A percentile compares a stretch with the other conserved stretches of the same genome.
These are phyloP conservation scores for Galago senegalensis DNA, from an alignment of 2,797 vertebrate genomes.

Conservation along the genomic window DNA sequence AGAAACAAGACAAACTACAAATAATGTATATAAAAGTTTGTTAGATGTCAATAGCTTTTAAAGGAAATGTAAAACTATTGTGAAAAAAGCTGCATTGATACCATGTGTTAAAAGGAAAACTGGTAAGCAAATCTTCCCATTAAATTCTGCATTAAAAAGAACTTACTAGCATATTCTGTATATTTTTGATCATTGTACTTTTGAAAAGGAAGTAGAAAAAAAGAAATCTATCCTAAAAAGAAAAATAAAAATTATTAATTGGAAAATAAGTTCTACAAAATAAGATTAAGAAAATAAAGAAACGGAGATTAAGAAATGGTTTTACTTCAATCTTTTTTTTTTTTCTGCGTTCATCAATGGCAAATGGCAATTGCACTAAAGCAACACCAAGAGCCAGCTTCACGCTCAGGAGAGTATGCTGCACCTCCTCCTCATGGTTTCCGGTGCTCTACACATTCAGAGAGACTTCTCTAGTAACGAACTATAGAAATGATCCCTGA, in stretches of 20 bases:
- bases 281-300: slow-evolving; percentile 29
- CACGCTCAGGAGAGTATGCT: no score
- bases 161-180: not conserved
- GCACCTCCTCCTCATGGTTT: no score
- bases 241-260: slow-evolving; percentile 36
- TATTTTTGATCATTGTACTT: slow-evolving; percentile 40
- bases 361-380: no score
- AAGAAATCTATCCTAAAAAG: slow-evolving; percentile 34
- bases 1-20: slow-evolving; percentile 48
- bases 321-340: not conserved
- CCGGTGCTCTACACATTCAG: no score
- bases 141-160: slow-evolving; percentile 58
- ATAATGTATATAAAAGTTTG: slow-evolving; percentile 35
- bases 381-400: no score
- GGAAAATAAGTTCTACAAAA: slow-evolving; percentile 45
- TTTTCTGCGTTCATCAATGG: no score
- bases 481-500: no score
- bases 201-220: slow-evolving; percentile 53
- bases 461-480: no score
- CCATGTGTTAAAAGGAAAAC: slow-evolving; percentile 46
- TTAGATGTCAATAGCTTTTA: slow-evolving; percentile 30
- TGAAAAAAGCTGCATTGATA: slow-evolving; percentile 48
- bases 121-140: slow-evolving; percentile 40
- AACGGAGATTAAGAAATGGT: not conserved
- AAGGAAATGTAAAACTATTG: slow-evolving; percentile 37